phyloP scores from a whole-genome alignment of 2,888 invertebrate genomes.

The Pegoplata infirma region DNA sequence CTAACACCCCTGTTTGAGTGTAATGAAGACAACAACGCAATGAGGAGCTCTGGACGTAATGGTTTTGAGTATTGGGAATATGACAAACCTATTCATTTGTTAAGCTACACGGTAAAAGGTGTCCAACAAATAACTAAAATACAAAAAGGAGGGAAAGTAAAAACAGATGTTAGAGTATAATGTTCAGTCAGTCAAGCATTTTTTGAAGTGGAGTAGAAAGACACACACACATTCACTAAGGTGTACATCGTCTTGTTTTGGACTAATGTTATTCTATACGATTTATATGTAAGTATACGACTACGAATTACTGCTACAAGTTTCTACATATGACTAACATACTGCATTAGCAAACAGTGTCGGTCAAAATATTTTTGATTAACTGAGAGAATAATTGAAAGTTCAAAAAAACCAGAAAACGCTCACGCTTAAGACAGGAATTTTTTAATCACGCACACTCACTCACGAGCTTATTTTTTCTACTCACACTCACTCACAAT shows the following conservation, averaged over 20 bases:
- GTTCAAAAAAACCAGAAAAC: no score
- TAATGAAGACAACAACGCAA: not conserved
- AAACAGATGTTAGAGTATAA: slow-evolving; percentile 30
- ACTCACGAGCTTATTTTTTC: no score
- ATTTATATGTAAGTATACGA: slow-evolving; percentile 11
- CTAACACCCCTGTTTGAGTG: not conserved
- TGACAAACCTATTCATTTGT: slow-evolving; percentile 49
- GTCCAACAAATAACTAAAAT: slow-evolving; percentile 30
- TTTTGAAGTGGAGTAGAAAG: slow-evolving; percentile 11
- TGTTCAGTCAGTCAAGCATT: slow-evolving; percentile 11
- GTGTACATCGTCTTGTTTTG: not conserved
- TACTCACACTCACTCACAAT: no score
- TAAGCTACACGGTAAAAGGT: slow-evolving; percentile 41
- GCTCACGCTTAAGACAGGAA: no score
- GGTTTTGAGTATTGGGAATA: slow-evolving; percentile 40
- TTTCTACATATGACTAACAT: slow-evolving; percentile 17
- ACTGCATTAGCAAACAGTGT: slow-evolving; percentile 32
- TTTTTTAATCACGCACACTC: no score
- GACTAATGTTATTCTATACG: slow-evolving; percentile 29
- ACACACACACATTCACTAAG: slow-evolving; percentile 26
- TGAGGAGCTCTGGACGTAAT: slow-evolving; percentile 13
- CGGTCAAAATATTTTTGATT: no score
- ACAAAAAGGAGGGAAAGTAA: slow-evolving; percentile 31
- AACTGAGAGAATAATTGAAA: no score
- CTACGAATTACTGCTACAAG: not conserved